Conservation (phyloP, 2,888 invertebrate species). For the Saturnia pavonia region DNA sequence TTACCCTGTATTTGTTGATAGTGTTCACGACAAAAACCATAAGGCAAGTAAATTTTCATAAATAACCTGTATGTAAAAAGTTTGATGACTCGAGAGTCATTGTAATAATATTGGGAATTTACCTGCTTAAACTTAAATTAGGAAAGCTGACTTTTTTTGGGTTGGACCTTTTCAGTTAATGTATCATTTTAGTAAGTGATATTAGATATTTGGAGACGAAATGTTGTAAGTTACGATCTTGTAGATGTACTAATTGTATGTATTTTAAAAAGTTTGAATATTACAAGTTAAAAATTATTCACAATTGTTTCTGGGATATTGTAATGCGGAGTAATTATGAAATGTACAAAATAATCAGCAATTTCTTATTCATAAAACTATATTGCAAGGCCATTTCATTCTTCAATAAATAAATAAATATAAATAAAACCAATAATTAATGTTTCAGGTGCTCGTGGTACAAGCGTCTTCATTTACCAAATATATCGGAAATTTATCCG, state of each 20-base stretch:
- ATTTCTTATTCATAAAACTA: too few relatives aligned
- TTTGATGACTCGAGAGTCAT: background rate
- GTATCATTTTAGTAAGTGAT: background rate
- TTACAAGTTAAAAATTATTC: too few relatives aligned
- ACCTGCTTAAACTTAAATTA: background rate
- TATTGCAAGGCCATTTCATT: background rate
- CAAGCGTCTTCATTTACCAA: slow-evolving; percentile 88
- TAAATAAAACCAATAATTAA: background rate
- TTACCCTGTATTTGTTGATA: slow-evolving; percentile 31
- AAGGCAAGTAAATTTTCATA: slow-evolving; percentile 30
- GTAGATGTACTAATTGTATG: too few relatives aligned
- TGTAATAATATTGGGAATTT: too few relatives aligned
- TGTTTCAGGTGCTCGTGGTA: slow-evolving; percentile 83
- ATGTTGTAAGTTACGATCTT: too few relatives aligned
- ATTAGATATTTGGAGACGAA: too few relatives aligned
- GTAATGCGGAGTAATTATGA: background rate
- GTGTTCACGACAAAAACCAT: slow-evolving; percentile 24
- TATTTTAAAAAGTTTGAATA: too few relatives aligned
- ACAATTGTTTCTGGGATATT: too few relatives aligned
- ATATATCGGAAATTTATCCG: slow-evolving; percentile 89
- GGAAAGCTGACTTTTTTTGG: too few relatives aligned
- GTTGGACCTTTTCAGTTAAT: background rate
- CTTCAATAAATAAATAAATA: background rate
- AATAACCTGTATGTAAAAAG: background rate
- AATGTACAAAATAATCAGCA: background rate